A percentile compares a stretch with the other conserved stretches of the same genome.
These are phyloP conservation scores for Merluccius polli DNA, from an alignment of 2,797 vertebrate species.

Conservation along the genomic window DNA sequence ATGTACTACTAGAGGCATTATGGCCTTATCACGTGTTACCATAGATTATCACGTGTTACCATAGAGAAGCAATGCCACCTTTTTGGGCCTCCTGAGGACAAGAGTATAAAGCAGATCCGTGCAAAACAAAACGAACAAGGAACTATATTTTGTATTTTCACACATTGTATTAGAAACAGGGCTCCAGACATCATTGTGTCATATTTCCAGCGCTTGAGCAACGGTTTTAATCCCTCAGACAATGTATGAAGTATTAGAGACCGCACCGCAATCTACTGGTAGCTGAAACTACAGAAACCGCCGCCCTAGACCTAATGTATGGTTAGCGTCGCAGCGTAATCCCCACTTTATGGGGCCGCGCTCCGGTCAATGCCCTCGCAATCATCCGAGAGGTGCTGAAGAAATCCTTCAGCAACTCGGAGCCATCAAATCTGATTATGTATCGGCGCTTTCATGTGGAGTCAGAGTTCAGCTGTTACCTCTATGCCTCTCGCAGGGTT, in stretches of 20 bases:
- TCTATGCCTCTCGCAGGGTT: constrained; percentile 61
- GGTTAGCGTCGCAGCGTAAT: constrained; percentile 36
- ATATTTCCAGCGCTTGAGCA: constrained; percentile 58
- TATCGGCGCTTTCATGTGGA: constrained; percentile 49
- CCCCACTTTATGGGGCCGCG: constrained; percentile 38
- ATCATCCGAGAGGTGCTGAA: constrained; percentile 44
- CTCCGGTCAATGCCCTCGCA: constrained; percentile 46
- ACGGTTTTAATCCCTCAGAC: constrained; percentile 63
- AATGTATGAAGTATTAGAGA: constrained; percentile 56
- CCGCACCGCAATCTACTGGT: constrained; percentile 2
- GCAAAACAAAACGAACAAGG: constrained; percentile 38
- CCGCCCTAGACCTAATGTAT: constrained; percentile 22
- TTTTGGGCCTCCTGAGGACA: constrained; percentile 26
- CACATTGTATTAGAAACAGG: constrained; percentile 52
- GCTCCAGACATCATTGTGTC: constrained; percentile 59
- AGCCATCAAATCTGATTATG: constrained; percentile 58
- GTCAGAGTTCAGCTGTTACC: constrained; percentile 63
- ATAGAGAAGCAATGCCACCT: too few relatives aligned
- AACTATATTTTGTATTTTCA: neutral
- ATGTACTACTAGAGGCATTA: too few relatives aligned
- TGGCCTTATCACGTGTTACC: too few relatives aligned
- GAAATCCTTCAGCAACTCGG: constrained; percentile 54
- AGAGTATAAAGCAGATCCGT: constrained; percentile 48
- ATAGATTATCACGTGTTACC: too few relatives aligned
- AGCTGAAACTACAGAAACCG: constrained; percentile 21